Base-by-base conservation (phyloP, 2,888 invertebrate species). In the Miltochrista miniata region DNA sequence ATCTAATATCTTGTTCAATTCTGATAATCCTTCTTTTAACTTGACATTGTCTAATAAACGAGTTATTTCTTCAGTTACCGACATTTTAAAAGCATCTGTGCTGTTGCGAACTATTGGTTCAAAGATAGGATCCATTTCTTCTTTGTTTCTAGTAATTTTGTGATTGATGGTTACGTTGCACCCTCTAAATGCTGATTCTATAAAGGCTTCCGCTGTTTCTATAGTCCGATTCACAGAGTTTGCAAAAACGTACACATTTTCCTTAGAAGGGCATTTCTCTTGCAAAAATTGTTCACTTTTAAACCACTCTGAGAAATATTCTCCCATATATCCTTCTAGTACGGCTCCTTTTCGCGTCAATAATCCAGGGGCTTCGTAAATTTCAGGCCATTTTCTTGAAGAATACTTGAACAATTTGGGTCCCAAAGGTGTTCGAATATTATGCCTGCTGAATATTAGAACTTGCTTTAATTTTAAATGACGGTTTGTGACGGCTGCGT, bases 241-340 rank as follows among this genome's bases (percentile, higher is more conserved):
- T 4, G 39, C 42, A 14, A 38, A 51, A 7, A 51, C 39, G 18
- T 39, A 61, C 7, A 65, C 60, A 9, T 45, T 33, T 4, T 58
- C 49, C 11, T 54, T 41, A 41, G 24, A 15, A 2, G 66, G 63
- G 15, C 66, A 66, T 0, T 38, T 47, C 39, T 53, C 39, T n/a
- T n/a, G 1, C 3, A 65, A 24, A 36, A 66, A 49, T 7, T 48
- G 11, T 46, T 59, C 52, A 2, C 43, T 42, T 33, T 55, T 39
- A 1, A 66, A 61, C 65, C 63, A 65, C 15, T 61, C 18, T 14
- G 42, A 29, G 31, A 66, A 61, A 35, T 63, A 66, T 51, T 56
- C 54, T 0, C 63, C 66, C 52, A 66, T 59, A 12, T 54, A 52
- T 9, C 58, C 48, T 49, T 65, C 65, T 7, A 56, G 0, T 13